phyloP scores from a whole-genome alignment of 1,140 invertebrate species.

The Ips typographus region DNA sequence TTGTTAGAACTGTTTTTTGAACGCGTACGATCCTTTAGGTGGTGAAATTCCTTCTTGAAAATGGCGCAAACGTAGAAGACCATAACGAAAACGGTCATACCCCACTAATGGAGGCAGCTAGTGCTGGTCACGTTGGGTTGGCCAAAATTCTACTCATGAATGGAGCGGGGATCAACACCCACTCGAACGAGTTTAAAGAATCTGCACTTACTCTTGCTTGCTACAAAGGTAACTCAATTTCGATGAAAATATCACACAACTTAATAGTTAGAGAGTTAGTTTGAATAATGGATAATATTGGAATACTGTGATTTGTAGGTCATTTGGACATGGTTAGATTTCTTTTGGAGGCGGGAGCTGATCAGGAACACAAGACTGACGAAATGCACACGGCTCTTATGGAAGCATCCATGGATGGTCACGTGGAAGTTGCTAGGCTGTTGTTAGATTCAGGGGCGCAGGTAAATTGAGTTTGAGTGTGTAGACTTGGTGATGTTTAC shows the following conservation, averaged over 20 bases:
- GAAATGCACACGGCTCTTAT: slow-evolving; percentile 99
- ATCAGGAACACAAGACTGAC: slow-evolving; percentile 97
- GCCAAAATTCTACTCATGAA: slow-evolving; percentile 89
- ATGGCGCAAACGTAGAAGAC: slow-evolving; percentile 94
- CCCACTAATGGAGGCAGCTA: slow-evolving; percentile 97
- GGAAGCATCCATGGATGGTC: slow-evolving; percentile 99
- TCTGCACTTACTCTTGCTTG: slow-evolving; percentile 93
- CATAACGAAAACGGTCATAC: slow-evolving; percentile 99
- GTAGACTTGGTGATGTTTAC: background rate
- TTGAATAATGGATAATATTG: background rate
- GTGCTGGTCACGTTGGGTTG: slow-evolving; percentile 93
- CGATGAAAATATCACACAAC: background rate
- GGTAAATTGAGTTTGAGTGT: slow-evolving; percentile 37
- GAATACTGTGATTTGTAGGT: slow-evolving; percentile 15
- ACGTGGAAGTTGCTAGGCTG: slow-evolving; percentile 88
- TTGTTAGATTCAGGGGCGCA: slow-evolving; percentile 96
- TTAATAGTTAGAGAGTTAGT: background rate
- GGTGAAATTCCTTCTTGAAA: slow-evolving; percentile 83
- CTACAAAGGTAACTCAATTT: slow-evolving; percentile 70
- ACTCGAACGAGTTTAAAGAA: slow-evolving; percentile 98
- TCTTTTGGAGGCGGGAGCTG: slow-evolving; percentile 89
- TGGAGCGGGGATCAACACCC: slow-evolving; percentile 96
- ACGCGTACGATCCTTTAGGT: slow-evolving; percentile 47
- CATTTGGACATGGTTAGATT: slow-evolving; percentile 69
- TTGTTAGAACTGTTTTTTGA: background rate